Evolutionary conservation across 2,113 vertebrate genomes (phyloP).

Genomic region (Ciconia boyciana): DNA sequence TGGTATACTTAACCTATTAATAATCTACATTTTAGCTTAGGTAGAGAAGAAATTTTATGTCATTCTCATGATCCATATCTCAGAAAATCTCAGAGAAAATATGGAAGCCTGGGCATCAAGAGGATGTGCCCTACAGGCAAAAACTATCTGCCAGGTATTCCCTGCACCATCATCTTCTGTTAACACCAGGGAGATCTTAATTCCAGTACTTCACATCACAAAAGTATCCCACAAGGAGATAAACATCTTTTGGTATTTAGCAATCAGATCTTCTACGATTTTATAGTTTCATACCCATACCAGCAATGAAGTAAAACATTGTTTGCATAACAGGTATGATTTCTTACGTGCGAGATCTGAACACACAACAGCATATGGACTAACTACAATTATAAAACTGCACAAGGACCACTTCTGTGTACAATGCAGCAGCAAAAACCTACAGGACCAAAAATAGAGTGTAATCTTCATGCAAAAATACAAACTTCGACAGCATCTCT

Average conservation of each 20-base stretch:
- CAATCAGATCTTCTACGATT: rapidly evolving
- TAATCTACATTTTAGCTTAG: not conserved
- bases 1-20: not conserved
- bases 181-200: not conserved
- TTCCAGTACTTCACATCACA: not conserved
- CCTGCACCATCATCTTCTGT: not conserved
- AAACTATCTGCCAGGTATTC: not conserved
- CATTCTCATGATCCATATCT: not conserved
- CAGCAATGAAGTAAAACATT: not conserved
- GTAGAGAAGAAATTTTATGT: not conserved
- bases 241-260: not conserved
- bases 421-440: not conserved
- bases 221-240: not conserved
- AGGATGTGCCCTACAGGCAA: not conserved
- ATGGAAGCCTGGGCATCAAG: not conserved
- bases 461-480: not conserved
- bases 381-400: not conserved
- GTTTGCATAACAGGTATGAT: not conserved
- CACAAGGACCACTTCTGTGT: not conserved
- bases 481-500: not conserved
- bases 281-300: not conserved
- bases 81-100: not conserved
- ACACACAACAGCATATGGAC: not conserved
- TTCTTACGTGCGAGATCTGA: not conserved
- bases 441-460: not conserved